Base-by-base conservation (phyloP, 2,797 vertebrate genomes). In the Lithobates pipiens region DNA sequence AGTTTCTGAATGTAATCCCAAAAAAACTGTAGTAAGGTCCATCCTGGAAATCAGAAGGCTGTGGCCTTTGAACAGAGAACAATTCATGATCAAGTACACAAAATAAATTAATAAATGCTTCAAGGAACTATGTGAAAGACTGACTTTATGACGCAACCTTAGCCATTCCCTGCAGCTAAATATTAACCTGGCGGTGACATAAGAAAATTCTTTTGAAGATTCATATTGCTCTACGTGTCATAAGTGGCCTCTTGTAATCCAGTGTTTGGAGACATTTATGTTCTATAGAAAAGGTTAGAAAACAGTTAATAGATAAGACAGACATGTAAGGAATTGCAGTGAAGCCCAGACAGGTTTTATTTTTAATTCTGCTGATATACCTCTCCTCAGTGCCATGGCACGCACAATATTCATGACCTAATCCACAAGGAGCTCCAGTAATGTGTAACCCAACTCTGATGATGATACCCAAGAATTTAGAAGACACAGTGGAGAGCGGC, bases 351-450 rank as follows among this genome's bases (percentile, higher is more conserved):
- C 36, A 80, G 63, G 69, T 79, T 79, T 73, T 85, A 79, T 85
- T 85, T 85, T 68, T 85, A 85, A 46, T 77, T 68, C 10, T 75
- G 84, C 77, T 75, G 57, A 79, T 75, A 80, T 57, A 85, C 71
- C 42, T 34, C 27, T 61, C 34, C n/a, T 11, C 70, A 75, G 42
- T 23, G 65, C 57, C 54, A 71, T 70, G 72, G 78, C 67, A 76
- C 42, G 71, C 44, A 71, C 21, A 61, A 25, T 65, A 71, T 71
- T 34, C 78, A 81, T 86, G 72, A 81, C 46, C 84, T 76, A 21
- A 18, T 18, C 72, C 16, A 65, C 21, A 29, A 69, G 77, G 72
- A 80, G 57, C 75, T 25, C 63, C 21, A 57, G 73, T 29, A 76
- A 82, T 86, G 84, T 71, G 84, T 50, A 85, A 80, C 34, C 39